A percentile compares a stretch with the other conserved stretches of the same genome.
These are phyloP conservation scores for Melieria picta DNA, from an alignment of 2,888 invertebrate species.

Conservation along the genomic window DNA sequence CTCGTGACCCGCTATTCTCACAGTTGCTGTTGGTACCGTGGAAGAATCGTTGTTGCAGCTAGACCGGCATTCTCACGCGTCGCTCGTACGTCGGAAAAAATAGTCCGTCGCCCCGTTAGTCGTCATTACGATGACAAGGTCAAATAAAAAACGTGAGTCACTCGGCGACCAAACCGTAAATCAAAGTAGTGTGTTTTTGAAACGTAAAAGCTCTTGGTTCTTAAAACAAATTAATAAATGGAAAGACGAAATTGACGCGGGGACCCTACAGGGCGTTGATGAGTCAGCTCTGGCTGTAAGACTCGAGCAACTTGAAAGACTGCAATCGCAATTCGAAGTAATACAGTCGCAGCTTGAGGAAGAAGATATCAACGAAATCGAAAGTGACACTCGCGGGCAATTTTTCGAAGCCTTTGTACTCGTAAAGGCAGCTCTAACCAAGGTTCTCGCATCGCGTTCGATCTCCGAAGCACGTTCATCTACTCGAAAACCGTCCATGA, in stretches of 20 bases:
- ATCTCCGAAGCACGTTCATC: neutral
- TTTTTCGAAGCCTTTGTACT: neutral
- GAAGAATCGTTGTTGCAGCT: no score
- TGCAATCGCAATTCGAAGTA: neutral
- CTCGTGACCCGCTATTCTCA: no score
- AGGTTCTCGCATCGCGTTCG: neutral
- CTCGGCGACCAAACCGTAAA: neutral
- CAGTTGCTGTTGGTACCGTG: no score
- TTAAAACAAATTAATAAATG: neutral
- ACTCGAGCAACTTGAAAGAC: neutral
- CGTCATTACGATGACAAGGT: neutral
- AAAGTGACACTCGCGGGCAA: neutral
- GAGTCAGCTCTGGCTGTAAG: neutral
- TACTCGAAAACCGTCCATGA: neutral
- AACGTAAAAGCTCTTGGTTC: neutral
- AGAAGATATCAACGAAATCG: neutral
- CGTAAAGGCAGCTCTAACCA: neutral
- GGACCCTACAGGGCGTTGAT: neutral
- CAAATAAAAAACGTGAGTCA: neutral
- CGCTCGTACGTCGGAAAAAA: no score
- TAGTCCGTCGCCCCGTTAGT: no score
- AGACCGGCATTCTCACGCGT: no score
- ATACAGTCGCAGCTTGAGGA: slow-evolving; percentile 4
- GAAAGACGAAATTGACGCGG: neutral
- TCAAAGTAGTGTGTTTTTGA: neutral